phyloP scores from a whole-genome alignment of 2,113 vertebrate genomes.

The Elephantulus edwardii region DNA sequence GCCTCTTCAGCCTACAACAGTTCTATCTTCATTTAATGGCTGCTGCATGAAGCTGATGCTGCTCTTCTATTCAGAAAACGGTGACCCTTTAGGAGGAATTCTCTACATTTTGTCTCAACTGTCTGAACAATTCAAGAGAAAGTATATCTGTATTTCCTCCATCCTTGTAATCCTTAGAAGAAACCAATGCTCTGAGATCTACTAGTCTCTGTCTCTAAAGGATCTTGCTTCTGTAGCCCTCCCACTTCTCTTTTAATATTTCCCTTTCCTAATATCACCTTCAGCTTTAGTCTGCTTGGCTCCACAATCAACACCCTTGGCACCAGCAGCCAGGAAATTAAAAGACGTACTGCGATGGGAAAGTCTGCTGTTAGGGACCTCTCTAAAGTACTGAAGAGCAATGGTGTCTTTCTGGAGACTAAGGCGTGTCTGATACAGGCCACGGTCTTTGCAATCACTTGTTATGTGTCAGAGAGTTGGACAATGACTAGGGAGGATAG shows the following conservation, averaged over 20 bases:
- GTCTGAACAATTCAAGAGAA: neutral
- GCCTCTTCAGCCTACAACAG: neutral
- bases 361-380: too few relatives aligned
- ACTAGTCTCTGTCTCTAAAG: neutral
- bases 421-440: too few relatives aligned
- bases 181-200: neutral
- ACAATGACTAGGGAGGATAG: too few relatives aligned
- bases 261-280: too few relatives aligned
- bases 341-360: too few relatives aligned
- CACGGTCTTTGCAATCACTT: too few relatives aligned
- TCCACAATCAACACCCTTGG: too few relatives aligned
- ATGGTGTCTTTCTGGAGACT: too few relatives aligned
- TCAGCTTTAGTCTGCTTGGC: too few relatives aligned
- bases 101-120: neutral
- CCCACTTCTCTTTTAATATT: conserved; percentile 18
- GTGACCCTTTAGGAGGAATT: neutral
- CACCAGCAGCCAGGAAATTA: too few relatives aligned
- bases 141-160: neutral
- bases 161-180: neutral
- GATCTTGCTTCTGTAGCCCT: neutral
- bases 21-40: neutral
- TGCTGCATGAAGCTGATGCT: neutral
- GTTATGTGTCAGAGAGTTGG: too few relatives aligned
- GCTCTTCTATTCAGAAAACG: conserved; percentile 46
- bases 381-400: too few relatives aligned